phyloP scores from a whole-genome alignment of 2,113 vertebrate genomes.

The Lutjanus erythropterus region DNA sequence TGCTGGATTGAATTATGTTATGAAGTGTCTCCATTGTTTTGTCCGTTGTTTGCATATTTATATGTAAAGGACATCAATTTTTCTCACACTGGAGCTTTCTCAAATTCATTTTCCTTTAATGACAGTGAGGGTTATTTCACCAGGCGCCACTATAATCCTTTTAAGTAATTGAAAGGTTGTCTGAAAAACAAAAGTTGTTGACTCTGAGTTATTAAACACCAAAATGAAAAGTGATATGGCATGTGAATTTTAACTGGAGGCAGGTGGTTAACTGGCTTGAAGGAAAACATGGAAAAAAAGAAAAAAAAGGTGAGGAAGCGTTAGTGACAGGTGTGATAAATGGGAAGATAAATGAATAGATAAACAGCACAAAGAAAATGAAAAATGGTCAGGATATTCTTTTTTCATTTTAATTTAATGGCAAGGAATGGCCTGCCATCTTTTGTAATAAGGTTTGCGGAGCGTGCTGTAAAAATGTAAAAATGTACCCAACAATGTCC shows the following conservation, averaged over 20 bases:
- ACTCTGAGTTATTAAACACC: background rate
- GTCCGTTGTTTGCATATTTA: background rate
- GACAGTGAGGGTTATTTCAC: background rate
- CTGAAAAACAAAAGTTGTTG: background rate
- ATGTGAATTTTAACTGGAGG: constrained; percentile 19
- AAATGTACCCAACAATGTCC: constrained; percentile 65
- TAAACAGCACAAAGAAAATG: constrained; percentile 47
- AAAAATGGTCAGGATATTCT: constrained; percentile 54
- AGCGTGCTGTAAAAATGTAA: constrained; percentile 65
- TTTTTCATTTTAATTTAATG: constrained; percentile 62
- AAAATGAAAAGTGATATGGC: constrained; percentile 13
- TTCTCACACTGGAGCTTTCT: background rate
- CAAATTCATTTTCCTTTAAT: background rate
- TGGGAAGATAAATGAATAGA: constrained; percentile 57
- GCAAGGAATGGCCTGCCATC: constrained; percentile 50
- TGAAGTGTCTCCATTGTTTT: background rate
- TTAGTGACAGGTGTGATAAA: constrained; percentile 61
- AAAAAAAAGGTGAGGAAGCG: background rate
- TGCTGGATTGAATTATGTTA: background rate
- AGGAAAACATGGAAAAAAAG: constrained; percentile 15
- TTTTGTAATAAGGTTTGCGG: constrained; percentile 50
- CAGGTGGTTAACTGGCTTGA: constrained; percentile 7
- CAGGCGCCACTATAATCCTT: background rate
- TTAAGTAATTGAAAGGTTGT: constrained; percentile 2
- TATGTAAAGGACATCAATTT: background rate